phyloP scores from a whole-genome alignment of 1,140 invertebrate genomes.

The Frieseomelitta varia region DNA sequence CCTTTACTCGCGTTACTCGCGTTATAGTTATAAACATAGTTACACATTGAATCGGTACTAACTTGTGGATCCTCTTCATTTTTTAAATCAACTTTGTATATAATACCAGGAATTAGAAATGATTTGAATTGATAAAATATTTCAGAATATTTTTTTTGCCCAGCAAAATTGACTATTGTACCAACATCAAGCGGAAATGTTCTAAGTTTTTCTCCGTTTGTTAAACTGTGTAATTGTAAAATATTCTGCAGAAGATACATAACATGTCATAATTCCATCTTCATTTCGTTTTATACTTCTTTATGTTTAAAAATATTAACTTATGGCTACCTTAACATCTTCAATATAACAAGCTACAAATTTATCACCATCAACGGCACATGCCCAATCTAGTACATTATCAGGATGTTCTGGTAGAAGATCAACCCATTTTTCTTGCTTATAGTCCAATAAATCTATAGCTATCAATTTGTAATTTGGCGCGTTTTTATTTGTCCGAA shows the following conservation, averaged over 20 bases:
- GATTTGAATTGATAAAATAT: conserved; percentile 97
- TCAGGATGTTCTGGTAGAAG: conserved; percentile 92
- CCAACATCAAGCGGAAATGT: conserved; percentile 93
- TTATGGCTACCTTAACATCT: conserved; percentile 93
- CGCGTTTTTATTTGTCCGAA: conserved; percentile 97
- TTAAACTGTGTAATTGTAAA: conserved; percentile 91
- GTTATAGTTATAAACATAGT: too few species aligned
- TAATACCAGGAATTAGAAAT: conserved; percentile 94
- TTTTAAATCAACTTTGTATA: conserved; percentile 93
- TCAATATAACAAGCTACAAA: conserved; percentile 95
- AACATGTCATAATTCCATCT: neutral
- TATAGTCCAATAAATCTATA: conserved; percentile 92
- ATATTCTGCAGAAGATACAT: conserved; percentile 86
- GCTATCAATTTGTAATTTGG: conserved; percentile 94
- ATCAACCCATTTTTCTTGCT: conserved; percentile 91
- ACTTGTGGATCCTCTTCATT: conserved; percentile 86
- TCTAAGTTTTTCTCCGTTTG: conserved; percentile 87
- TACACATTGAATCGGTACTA: conserved; percentile 61
- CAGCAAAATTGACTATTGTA: conserved; percentile 91
- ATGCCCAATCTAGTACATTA: conserved; percentile 95
- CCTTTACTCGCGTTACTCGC: neutral
- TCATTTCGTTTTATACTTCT: neutral
- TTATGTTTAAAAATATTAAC: neutral
- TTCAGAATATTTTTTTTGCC: conserved; percentile 92
- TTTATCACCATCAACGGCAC: conserved; percentile 92